Evolutionary conservation across 2,797 vertebrate species (phyloP).

Genomic region (Phyllotis vaccarum): DNA sequence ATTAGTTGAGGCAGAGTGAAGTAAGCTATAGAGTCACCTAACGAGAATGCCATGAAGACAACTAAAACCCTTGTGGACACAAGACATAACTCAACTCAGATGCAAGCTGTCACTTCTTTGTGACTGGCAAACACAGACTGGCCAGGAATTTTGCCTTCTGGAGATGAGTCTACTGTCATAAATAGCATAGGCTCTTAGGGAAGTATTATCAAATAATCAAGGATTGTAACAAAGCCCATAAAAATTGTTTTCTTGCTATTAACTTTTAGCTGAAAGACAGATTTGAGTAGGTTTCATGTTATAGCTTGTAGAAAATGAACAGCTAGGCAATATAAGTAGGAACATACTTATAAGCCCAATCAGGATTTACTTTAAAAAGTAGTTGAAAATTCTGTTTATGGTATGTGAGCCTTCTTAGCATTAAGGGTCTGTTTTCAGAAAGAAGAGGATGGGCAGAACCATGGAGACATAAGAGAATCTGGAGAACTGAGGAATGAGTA

Average conservation of each 20-base stretch:
- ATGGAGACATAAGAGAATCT: neutral
- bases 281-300: neutral
- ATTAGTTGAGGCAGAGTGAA: conserved; percentile 63
- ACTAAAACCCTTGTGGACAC: neutral
- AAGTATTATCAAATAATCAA: conserved; percentile 7
- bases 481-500: neutral
- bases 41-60: conserved; percentile 67
- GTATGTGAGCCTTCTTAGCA: neutral
- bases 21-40: conserved; percentile 69
- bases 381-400: neutral
- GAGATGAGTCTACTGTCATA: neutral
- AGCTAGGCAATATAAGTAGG: neutral
- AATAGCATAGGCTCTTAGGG: neutral
- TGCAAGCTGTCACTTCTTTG: conserved; percentile 34
- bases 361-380: conserved; percentile 27
- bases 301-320: conserved; percentile 12
- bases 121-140: neutral
- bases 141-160: neutral
- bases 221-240: neutral
- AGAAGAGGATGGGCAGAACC: neutral
- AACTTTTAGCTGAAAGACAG: conserved; percentile 1
- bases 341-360: neutral
- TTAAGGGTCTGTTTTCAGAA: neutral
- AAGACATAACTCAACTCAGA: conserved; percentile 51
- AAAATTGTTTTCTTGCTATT: conserved; percentile 7